Percentiles rank a stretch among this genome's conserved stretches.
Conservation (phyloP, 2,113 vertebrate genomes). For the Nibea albiflora region DNA sequence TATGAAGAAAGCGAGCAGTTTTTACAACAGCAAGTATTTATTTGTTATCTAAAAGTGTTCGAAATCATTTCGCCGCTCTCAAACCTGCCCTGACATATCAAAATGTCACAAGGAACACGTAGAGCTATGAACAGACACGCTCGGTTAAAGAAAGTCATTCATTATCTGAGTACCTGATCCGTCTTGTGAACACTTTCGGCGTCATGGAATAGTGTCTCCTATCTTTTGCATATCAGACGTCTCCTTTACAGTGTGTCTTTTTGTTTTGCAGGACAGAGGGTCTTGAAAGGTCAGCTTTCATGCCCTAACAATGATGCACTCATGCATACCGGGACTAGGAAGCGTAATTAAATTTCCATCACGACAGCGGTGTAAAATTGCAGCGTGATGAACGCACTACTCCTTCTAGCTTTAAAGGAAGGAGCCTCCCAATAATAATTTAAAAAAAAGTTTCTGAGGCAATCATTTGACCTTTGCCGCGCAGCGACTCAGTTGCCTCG, state of each 20-base stretch:
- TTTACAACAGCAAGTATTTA: neutral
- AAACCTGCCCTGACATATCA: constrained; percentile 24
- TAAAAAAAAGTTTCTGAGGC: constrained; percentile 1
- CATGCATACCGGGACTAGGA: constrained; percentile 14
- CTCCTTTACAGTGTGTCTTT: constrained; percentile 15
- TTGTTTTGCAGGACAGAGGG: constrained; percentile 19
- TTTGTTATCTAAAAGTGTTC: neutral
- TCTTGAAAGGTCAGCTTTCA: constrained; percentile 29
- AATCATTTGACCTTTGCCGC: constrained; percentile 48
- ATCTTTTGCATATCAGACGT: constrained; percentile 14
- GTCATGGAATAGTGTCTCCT: constrained; percentile 28
- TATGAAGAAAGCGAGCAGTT: neutral
- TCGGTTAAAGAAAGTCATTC: constrained; percentile 10
- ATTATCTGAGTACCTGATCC: neutral
- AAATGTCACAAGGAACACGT: neutral
- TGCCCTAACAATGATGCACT: neutral
- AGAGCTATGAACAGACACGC: constrained; percentile 1
- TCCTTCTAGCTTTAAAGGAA: constrained; percentile 6
- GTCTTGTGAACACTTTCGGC: neutral
- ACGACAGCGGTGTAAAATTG: neutral
- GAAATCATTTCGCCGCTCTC: constrained; percentile 6
- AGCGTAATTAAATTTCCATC: constrained; percentile 57
- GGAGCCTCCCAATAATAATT: neutral
- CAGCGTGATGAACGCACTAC: neutral
- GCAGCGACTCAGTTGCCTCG: constrained; percentile 26